Base-by-base conservation (phyloP, 2,113 vertebrate genomes). In the Catharus fuscescens region DNA sequence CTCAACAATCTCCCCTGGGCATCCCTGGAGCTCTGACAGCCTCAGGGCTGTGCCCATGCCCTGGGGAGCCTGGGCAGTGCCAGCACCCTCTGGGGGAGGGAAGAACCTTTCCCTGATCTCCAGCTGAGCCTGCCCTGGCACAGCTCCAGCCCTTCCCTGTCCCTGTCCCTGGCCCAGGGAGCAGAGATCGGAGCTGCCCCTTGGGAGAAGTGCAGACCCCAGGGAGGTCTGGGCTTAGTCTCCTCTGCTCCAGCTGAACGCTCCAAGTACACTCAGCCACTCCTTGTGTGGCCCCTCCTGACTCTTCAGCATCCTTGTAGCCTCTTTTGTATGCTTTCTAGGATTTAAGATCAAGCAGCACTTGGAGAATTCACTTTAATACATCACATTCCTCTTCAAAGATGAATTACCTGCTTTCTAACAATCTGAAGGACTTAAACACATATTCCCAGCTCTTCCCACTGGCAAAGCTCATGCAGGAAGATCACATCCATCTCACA, bases 221-320 rank as follows among this genome's bases (percentile, higher is more conserved):
- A 5, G 9, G 17, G 59, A 88, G 59, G 10, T 73, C 36, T 66
- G 77, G 8, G 17, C 50, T 88, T 31, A 32, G 17, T 28, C 8
- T n/a, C 8, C 61, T 34, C 42, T 50, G 21, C 38, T 45, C 32
- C 69, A 66, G 60, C 52, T 60, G 86, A 1, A 40, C 53, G 47
- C 13, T 5, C 53, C 23, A 4, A 34, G 38, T 5, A 24, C n/a
- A 38, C 29, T 81, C 69, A 82, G 16, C n/a, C 0, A 0, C 29
- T 5, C 19, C 24, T 10, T 1, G 2, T 24, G 6, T 19, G 45
- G 53, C 25, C 17, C 25, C 25, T 48, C 47, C n/a, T 5, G 40
- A 48, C 21, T 25, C 70, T 48, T 61, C 14, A 18, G 34, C 70
- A 69, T 20, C 62, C 48, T 69, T 21, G 31, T 10, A 40, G 31